Conservation (phyloP, 2,113 vertebrate genomes). For the Lycocorax pyrrhopterus region DNA sequence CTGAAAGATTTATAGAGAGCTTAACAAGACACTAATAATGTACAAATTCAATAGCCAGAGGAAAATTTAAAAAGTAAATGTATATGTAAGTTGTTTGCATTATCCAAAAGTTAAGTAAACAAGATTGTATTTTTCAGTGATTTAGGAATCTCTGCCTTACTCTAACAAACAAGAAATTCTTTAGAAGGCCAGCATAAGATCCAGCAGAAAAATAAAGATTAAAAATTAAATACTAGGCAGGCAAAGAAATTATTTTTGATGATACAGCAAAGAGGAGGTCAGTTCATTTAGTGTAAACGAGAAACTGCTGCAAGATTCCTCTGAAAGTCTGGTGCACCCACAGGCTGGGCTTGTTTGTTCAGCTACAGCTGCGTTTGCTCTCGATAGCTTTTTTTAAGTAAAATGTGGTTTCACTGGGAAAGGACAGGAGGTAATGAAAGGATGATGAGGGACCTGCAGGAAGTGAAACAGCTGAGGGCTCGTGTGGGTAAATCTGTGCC, state of each 20-base stretch:
- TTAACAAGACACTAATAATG: background rate
- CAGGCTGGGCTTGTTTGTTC: background rate
- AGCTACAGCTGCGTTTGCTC: background rate
- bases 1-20: background rate
- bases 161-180: background rate
- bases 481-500: background rate
- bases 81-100: background rate
- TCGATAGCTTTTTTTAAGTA: background rate
- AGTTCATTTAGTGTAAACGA: background rate
- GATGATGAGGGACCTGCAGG: background rate
- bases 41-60: background rate
- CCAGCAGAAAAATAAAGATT: background rate
- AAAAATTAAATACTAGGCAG: background rate
- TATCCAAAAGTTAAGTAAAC: background rate
- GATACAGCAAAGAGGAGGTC: background rate
- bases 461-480: background rate
- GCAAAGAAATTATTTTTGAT: background rate
- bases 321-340: background rate
- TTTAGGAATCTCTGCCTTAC: background rate
- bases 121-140: background rate
- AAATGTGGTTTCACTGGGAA: background rate
- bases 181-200: background rate
- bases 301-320: background rate
- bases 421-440: accelerated
- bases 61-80: background rate